Base-by-base conservation (phyloP, 2,888 invertebrate genomes). In the Lomographa bimaculata region DNA sequence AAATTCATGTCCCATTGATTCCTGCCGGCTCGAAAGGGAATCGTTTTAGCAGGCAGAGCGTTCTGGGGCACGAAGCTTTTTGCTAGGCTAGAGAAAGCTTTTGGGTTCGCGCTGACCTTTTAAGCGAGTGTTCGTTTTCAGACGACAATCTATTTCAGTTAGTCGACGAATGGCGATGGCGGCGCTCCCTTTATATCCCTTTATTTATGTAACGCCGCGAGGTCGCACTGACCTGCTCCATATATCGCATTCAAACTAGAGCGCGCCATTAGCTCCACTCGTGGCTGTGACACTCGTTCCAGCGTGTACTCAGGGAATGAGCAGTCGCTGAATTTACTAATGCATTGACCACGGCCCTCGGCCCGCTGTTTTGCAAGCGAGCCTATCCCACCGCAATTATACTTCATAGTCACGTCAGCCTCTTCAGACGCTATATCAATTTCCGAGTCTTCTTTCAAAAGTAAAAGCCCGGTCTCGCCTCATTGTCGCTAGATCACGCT, bases 71-170 rank as follows among this genome's bases (percentile, higher is more conserved):
- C 19, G 19, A 25, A 25, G 6, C 7, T 37, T 29, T 16, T 7
- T 23, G 7, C 24, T 25, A 12, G 19, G 7, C 24, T 25, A 12
- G 19, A 28, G 7, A 30, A 30, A 20, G 25, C 5, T 25, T 10
- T 38, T 3, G 25, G 20, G 26, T 19, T 17, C 25, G 14, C 1
- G 37, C 19, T 39, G 26, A 32, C 39, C 39, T 32, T 39, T 30
- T 17, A 30, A 17, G 12, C 5, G 21, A 30, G 2, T 23, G 32
- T 32, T 25, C 30, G 39, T 32, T 39, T 39, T 39, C 38, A 26
- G 32, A 9, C 32, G 21, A 30, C 38, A 19, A 30, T 38, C 38
- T 46, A 44, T 35, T 34, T 34, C 33, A 23, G 37, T 43, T 29
- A 20, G 33, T n/a, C 7, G 12, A 34, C 14, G 28, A 12, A 7